Conservation (phyloP, 2,113 vertebrate species). For the Heliornis fulica region DNA sequence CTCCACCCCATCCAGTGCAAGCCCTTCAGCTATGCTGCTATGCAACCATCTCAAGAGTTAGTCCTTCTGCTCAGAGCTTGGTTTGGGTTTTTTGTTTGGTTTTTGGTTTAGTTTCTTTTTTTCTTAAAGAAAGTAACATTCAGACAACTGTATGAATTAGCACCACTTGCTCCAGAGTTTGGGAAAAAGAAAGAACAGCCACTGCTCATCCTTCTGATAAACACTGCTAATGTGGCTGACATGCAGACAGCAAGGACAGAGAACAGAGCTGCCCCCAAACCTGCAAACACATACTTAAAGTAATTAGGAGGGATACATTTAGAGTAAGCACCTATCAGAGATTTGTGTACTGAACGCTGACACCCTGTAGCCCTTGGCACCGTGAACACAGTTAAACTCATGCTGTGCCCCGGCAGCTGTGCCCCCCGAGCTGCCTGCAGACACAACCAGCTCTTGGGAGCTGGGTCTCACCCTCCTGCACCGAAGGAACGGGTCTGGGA, state of each 20-base stretch:
- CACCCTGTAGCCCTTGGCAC: background rate
- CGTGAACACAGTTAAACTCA: background rate
- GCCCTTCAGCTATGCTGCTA: background rate
- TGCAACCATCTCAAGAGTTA: background rate
- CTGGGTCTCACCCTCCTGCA: background rate
- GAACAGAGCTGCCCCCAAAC: background rate
- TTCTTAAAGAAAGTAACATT: background rate
- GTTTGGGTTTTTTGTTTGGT: too few species aligned
- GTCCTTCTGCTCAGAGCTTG: background rate
- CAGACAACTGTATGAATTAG: background rate
- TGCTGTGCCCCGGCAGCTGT: background rate
- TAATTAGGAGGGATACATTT: fast-evolving
- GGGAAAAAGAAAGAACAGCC: background rate
- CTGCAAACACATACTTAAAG: background rate
- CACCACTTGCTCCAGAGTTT: background rate
- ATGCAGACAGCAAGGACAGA: fast-evolving
- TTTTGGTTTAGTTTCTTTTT: too few species aligned
- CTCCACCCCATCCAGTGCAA: background rate
- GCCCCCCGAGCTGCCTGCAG: background rate
- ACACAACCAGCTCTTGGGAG: background rate
- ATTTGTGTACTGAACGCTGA: background rate
- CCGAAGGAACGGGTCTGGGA: fast-evolving
- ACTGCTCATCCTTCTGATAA: background rate
- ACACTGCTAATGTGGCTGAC: background rate
- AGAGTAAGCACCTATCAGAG: background rate